Conservation (phyloP, 2,888 invertebrate species). For the Bugula neritina region DNA sequence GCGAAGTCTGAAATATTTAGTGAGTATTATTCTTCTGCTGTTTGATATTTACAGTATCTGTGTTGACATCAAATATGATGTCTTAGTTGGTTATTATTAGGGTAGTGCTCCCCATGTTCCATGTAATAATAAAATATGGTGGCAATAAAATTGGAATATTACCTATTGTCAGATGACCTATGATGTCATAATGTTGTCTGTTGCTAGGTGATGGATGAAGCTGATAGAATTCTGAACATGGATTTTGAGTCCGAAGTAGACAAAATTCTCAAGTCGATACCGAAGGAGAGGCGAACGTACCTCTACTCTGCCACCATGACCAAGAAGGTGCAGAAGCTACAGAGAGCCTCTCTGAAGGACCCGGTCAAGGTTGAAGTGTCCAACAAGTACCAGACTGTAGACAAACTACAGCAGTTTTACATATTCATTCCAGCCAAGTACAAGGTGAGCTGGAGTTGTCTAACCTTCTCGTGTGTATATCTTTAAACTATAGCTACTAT, state of each 20-base stretch:
- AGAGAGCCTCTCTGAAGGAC: conserved; percentile 85
- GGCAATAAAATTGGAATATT: no score
- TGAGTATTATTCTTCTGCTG: no score
- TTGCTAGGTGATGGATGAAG: conserved; percentile 92
- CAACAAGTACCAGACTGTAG: conserved; percentile 95
- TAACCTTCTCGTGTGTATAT: background rate
- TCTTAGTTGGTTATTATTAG: no score
- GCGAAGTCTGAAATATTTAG: conserved; percentile 78
- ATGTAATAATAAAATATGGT: no score
- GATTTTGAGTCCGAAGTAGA: conserved; percentile 93
- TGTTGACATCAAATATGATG: no score
- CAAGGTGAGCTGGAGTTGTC: conserved; percentile 75
- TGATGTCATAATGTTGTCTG: no score
- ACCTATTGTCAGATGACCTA: no score
- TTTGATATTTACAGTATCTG: no score
- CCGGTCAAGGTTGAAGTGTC: conserved; percentile 93
- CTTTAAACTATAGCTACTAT: no score
- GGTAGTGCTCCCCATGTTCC: no score
- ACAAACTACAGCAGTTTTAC: conserved; percentile 88
- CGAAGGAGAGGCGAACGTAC: conserved; percentile 81
- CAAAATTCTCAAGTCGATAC: conserved; percentile 86
- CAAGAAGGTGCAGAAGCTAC: conserved; percentile 78
- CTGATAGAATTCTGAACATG: conserved; percentile 96
- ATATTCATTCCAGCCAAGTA: conserved; percentile 90
- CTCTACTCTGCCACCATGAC: conserved; percentile 99